A percentile compares a stretch with the other conserved stretches of the same genome.
Evolutionary conservation across 2,797 vertebrate genomes (phyloP).

Genomic region (Taenioides sp.): DNA sequence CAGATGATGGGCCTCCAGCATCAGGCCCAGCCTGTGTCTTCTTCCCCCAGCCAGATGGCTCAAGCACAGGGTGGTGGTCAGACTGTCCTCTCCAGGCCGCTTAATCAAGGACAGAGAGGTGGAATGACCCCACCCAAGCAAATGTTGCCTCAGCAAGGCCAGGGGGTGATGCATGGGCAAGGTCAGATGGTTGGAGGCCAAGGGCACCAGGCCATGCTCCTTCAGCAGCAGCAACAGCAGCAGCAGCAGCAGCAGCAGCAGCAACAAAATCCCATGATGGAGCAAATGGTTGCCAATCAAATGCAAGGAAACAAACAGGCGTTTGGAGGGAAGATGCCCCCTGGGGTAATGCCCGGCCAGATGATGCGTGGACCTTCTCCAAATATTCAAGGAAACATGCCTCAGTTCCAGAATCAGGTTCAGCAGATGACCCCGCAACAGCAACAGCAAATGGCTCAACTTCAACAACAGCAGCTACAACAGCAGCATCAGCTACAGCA

Average conservation of each 20-base stretch:
- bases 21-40: slow-evolving; percentile 92
- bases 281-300: slow-evolving; percentile 95
- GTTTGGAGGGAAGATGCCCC: slow-evolving; percentile 87
- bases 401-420: slow-evolving; percentile 89
- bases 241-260: slow-evolving; percentile 78
- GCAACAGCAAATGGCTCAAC: slow-evolving; percentile 88
- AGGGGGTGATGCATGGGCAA: slow-evolving; percentile 92
- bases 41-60: slow-evolving; percentile 94
- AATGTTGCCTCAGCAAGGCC: slow-evolving; percentile 93
- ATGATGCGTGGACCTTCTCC: slow-evolving; percentile 94
- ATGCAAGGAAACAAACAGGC: slow-evolving; percentile 93
- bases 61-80: slow-evolving; percentile 91
- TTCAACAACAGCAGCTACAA: slow-evolving; percentile 85
- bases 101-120: slow-evolving; percentile 87
- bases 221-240: slow-evolving; percentile 81
- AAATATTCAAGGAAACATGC: slow-evolving; percentile 88
- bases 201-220: slow-evolving; percentile 90
- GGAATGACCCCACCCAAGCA: slow-evolving; percentile 98
- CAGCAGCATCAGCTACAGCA: slow-evolving; percentile 81
- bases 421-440: slow-evolving; percentile 81
- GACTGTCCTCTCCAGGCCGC: slow-evolving; percentile 91
- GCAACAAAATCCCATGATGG: slow-evolving; percentile 92
- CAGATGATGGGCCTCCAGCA: slow-evolving; percentile 97
- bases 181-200: slow-evolving; percentile 93
- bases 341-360: slow-evolving; percentile 87